Percentiles rank a stretch among this genome's conserved stretches.
phyloP scores from a whole-genome alignment of 37 sponge, comb jelly and placozoan species.

The Theonella swinhoei region DNA sequence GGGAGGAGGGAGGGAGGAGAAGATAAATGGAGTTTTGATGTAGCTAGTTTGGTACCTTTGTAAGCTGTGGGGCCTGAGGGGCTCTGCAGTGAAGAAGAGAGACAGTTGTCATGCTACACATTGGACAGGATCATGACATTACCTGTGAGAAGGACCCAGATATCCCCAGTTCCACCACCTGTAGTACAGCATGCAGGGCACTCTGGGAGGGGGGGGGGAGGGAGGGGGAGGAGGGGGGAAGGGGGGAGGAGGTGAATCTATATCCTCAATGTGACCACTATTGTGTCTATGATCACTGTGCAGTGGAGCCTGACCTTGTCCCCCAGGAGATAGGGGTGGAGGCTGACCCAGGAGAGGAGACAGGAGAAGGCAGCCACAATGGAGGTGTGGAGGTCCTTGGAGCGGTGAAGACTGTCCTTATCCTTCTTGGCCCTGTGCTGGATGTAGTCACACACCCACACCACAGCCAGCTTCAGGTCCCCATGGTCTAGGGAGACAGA shows the following conservation, averaged over 20 bases:
- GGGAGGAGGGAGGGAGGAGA: no score
- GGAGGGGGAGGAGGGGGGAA: neutral
- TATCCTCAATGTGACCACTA: neutral
- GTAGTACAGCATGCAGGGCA: conserved; percentile 49
- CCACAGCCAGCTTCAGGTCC: conserved; percentile 48
- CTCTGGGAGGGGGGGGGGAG: conserved; percentile 33
- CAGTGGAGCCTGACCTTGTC: conserved; percentile 70
- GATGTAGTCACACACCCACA: conserved; percentile 79
- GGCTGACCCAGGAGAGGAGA: conserved; percentile 60
- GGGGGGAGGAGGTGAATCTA: neutral
- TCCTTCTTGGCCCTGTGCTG: conserved; percentile 56
- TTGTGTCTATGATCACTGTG: no score
- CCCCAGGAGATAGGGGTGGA: conserved; percentile 64
- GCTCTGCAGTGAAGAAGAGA: conserved; percentile 6
- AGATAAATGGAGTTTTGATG: no score
- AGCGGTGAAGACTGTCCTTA: conserved; percentile 27
- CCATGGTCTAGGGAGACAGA: conserved; percentile 30
- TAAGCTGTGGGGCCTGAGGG: neutral
- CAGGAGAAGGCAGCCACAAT: conserved; percentile 87
- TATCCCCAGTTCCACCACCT: conserved; percentile 82
- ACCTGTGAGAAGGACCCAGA: conserved; percentile 76
- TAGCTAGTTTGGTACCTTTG: conserved; percentile 29
- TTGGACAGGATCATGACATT: conserved; percentile 20
- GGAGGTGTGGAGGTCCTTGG: conserved; percentile 79
- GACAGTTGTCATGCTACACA: no score